Evolutionary conservation across 2,797 vertebrate species (phyloP).

Genomic region (Picus viridis): DNA sequence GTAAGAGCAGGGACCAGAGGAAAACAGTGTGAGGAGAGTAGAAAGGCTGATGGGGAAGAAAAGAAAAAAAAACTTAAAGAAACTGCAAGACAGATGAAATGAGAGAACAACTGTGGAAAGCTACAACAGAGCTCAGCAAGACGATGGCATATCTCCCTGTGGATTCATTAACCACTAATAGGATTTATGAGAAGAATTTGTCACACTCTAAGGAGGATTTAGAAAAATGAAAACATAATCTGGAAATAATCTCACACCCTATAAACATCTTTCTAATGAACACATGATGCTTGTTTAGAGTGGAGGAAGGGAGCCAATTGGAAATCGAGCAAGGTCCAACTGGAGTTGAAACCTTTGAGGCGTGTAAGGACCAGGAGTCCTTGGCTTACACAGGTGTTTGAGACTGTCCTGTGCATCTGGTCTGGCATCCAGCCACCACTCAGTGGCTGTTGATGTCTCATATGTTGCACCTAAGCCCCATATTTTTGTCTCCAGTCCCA

Average conservation of each 20-base stretch:
- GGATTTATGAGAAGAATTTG: slow-evolving; percentile 3
- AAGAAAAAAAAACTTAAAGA: not conserved
- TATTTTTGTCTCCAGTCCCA: not conserved
- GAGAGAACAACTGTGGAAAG: not conserved
- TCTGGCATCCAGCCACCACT: not conserved
- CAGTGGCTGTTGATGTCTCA: not conserved
- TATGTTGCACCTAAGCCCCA: not conserved
- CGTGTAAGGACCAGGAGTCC: not conserved
- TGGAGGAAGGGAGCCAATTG: not conserved
- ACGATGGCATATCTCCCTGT: not conserved
- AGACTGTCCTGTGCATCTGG: not conserved
- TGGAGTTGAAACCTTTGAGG: not conserved
- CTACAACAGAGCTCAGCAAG: not conserved
- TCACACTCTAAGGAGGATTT: not conserved
- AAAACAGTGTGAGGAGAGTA: not conserved
- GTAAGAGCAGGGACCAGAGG: not conserved
- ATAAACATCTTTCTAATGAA: not conserved
- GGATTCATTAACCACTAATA: slow-evolving; percentile 7
- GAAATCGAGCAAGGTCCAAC: rapidly evolving
- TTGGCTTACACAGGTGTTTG: not conserved
- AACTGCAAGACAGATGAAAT: not conserved
- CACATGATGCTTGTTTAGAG: not conserved
- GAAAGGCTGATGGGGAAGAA: not conserved
- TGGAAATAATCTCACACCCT: not conserved
- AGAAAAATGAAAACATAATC: slow-evolving; percentile 9